A percentile compares a stretch with the other conserved stretches of the same genome.
Evolutionary conservation across 2,113 vertebrate genomes (phyloP).

Genomic region (Bubo blakistoni): DNA sequence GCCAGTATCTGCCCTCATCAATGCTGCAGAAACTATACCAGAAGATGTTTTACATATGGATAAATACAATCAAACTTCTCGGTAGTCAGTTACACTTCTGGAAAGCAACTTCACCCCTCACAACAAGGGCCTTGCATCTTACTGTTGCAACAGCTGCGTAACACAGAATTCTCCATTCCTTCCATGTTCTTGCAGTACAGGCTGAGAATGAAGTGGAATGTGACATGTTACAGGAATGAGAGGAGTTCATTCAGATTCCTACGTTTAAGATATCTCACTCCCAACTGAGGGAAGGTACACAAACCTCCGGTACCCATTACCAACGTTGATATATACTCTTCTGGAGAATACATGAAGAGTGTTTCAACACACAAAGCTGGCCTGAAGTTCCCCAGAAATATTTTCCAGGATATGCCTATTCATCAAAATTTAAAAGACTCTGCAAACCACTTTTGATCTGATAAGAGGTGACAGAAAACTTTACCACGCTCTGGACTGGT

Average conservation of each 20-base stretch:
- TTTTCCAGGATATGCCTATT: neutral
- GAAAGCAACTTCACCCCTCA: neutral
- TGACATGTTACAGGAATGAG: neutral
- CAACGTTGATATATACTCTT: neutral
- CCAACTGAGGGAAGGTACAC: neutral
- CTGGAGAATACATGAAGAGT: neutral
- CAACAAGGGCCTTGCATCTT: neutral
- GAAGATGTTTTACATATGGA: neutral
- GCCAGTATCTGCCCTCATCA: neutral
- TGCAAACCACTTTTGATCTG: neutral
- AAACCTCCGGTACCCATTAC: neutral
- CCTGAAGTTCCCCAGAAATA: neutral
- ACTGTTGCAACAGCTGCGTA: neutral
- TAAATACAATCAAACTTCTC: neutral
- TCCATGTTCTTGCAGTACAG: fast-evolving
- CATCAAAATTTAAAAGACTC: neutral
- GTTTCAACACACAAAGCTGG: neutral
- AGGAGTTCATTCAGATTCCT: neutral
- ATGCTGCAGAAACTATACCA: neutral
- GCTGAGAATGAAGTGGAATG: neutral
- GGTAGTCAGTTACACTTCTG: neutral
- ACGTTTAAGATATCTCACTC: neutral
- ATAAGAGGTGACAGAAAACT: neutral
- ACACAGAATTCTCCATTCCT: neutral
- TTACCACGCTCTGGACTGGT: neutral